Base-by-base conservation (phyloP, 2,113 vertebrate genomes). In the Lucifuga dentata region DNA sequence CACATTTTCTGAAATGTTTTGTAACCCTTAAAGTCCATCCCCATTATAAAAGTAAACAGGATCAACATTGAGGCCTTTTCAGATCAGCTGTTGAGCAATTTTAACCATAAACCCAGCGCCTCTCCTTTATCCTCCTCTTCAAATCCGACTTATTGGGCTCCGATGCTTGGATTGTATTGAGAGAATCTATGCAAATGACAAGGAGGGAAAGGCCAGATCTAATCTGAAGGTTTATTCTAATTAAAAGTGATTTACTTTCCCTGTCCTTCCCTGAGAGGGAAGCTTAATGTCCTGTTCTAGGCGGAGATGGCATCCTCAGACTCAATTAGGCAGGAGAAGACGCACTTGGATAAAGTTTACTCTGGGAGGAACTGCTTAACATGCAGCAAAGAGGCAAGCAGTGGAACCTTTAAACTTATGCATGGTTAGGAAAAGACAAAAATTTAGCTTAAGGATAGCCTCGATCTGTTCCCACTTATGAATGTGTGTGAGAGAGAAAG, bases 201-300 rank as follows among this genome's bases (percentile, higher is more conserved):
- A 63, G 56, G 50, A 70, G 44, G 83, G 66, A 86, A 89, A 90
- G 85, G 72, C 78, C 88, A 12, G 29, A 88, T 87, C 44, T 93
- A 90, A 91, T 93, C 91, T 92, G 77, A 62, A 83, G 90, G 85
- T 90, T 89, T 90, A 86, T 90, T 83, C 63, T 92, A 92, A 94
- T 94, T 93, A 90, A 89, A 93, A 92, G 84, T 82, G 80, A 91
- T 91, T 92, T 78, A 77, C 88, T 91, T 90, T 74, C 55, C 48
- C 68, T 39, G 51, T 35, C 36, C 44, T 81, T 68, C 73, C 56
- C 80, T 62, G 53, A 71, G 82, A 83, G 81, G 72, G 78, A 83
- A 89, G 50, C 43, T 80, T 85, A 56, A 86, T 91, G 87, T 88
- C 86, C 88, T 90, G 60, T 79, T 87, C 85, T 72, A 71, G 11